Evolutionary conservation across 1,140 invertebrate genomes (phyloP).

Genomic region (Linepithema humile): DNA sequence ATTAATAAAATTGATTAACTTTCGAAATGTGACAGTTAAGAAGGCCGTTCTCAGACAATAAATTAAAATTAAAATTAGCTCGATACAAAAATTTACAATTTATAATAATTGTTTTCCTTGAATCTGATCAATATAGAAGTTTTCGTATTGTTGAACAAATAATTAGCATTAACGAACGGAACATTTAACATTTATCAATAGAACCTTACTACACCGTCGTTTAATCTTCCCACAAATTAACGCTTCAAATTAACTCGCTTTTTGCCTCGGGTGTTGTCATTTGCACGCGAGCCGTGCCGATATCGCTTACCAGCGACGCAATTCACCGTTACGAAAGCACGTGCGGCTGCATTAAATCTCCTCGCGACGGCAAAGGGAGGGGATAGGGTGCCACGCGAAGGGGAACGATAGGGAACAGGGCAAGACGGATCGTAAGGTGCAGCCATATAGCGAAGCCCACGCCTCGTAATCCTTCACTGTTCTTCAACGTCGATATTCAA

Average conservation of each 20-base stretch:
- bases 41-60: not conserved
- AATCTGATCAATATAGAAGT: not conserved
- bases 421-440: constrained; percentile 69
- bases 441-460: constrained; percentile 62
- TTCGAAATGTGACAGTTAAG: not conserved
- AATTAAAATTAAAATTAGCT: not conserved
- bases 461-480: constrained; percentile 69
- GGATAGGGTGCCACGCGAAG: not conserved
- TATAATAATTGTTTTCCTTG: not conserved
- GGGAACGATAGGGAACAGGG: constrained; percentile 18
- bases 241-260: constrained; percentile 37
- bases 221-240: constrained; percentile 53
- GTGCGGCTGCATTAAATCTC: constrained; percentile 67
- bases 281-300: constrained; percentile 59
- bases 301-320: constrained; percentile 57
- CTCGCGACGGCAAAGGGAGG: not conserved
- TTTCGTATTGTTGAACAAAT: not conserved
- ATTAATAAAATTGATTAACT: constrained; percentile 4
- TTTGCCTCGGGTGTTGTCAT: constrained; percentile 20
- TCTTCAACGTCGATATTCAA: constrained; percentile 74
- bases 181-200: not conserved
- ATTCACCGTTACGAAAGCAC: constrained; percentile 69
- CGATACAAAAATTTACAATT: not conserved
- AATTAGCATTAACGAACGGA: not conserved
- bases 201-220: not conserved